Base-by-base conservation (phyloP, 2,113 vertebrate genomes). In the Numenius arquata region DNA sequence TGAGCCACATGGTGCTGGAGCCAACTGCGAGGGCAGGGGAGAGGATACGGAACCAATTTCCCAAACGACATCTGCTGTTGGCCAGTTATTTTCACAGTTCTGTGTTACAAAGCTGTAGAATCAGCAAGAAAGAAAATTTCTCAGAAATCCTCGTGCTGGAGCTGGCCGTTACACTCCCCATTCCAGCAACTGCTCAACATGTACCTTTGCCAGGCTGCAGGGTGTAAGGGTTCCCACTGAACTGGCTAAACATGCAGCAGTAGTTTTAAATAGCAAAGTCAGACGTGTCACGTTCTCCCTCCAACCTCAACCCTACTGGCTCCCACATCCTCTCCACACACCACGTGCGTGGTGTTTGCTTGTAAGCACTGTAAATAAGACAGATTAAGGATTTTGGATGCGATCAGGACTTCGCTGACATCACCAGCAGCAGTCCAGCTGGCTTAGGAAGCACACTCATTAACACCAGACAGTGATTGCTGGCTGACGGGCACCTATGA, bases 1-100 rank as follows among this genome's bases (percentile, higher is more conserved):
- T 1, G 2, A 71, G 48, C 19, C 41, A 6, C 5, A 5, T 12
- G 12, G 63, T 6, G 11, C 50, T 45, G 2, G 2, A 52, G 67
- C 38, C 6, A 38, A 25, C 18, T n/a, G 58, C 3, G 9, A 48
- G 58, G 36, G 52, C 30, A 50, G 43, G 23, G 63, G 29, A 73
- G 66, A 36, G 30, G 45, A 23, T 4, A 47, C 0, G 0, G 73
- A 65, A 38, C 6, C 7, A 61, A 47, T 17, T 26, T 58, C 58
- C 53, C 53, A 67, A 41, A 50, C 1, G 0, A 47, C 34, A 67
- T 41, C 59, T 61, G 40, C 52, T 58, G 26, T 36, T 61, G 29
- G 45, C 32, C 85, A 47, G 48, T 25, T 40, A 40, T 20, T 59
- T 26, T 20, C 50, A 76, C 56, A 50, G 6, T 43, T 34, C 32